These are phyloP conservation scores for Sminthopsis crassicaudata DNA, from an alignment of 2,113 vertebrate genomes.

Conservation along the genomic window DNA sequence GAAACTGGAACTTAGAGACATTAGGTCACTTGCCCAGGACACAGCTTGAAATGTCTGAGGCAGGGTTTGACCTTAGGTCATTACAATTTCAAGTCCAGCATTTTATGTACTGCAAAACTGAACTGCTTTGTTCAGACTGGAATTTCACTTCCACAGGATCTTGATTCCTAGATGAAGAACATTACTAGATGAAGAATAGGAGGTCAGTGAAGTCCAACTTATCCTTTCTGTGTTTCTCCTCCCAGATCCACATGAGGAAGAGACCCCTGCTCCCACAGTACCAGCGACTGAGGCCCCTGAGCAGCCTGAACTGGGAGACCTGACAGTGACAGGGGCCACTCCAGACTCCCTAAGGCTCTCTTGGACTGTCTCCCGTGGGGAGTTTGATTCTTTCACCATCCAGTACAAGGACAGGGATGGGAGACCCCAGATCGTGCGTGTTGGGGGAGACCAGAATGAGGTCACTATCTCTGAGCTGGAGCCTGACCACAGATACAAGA, in stretches of 20 bases:
- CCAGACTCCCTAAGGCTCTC: slow-evolving; percentile 64
- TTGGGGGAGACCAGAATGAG: slow-evolving; percentile 4
- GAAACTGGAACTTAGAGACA: neutral
- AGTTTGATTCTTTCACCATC: slow-evolving; percentile 78
- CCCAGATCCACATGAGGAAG: neutral
- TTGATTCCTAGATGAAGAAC: neutral
- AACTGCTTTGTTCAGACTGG: neutral
- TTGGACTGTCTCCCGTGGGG: slow-evolving; percentile 70
- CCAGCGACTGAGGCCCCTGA: neutral
- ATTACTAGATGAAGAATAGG: neutral
- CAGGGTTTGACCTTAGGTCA: neutral
- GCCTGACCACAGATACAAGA: slow-evolving; percentile 77
- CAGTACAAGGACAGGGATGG: slow-evolving; percentile 70
- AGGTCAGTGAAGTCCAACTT: neutral
- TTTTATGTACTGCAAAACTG: neutral
- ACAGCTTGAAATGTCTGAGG: neutral
- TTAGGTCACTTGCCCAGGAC: neutral
- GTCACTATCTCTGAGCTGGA: slow-evolving; percentile 67
- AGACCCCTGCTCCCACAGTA: neutral
- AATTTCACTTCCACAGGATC: neutral
- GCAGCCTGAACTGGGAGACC: slow-evolving; percentile 56
- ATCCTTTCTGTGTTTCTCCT: neutral
- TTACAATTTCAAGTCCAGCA: neutral
- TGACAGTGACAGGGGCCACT: neutral
- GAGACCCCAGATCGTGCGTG: slow-evolving; percentile 55